Base-by-base conservation (phyloP, 2,113 vertebrate genomes). In the Lophura nycthemera region DNA sequence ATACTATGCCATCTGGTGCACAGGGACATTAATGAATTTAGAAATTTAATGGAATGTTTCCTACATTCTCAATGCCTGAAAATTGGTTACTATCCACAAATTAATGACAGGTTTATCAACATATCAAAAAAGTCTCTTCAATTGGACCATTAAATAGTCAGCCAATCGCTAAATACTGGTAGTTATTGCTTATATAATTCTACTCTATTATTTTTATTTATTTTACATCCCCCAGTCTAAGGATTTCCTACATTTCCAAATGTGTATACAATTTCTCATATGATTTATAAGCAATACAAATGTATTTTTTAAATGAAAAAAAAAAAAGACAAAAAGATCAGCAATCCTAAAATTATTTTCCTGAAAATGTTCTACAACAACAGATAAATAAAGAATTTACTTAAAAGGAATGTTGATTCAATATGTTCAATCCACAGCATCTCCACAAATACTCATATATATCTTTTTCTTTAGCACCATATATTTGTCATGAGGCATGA, bases 21-120 rank as follows among this genome's bases (percentile, higher is more conserved):
- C 38, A 89, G 56, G 42, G 86, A 95, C 7, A 66, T 96, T 83
- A 97, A 95, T 85, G 92, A 96, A 97, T 97, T 96, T 96, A 95
- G 95, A 89, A 93, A 95, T 54, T 84, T 97, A 96, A 96, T 95
- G 82, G 83, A 89, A 93, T 89, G 93, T 89, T 42, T 88, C 96
- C 66, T 94, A 79, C 65, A 93, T 96, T 97, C 65, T 45, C 16
- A 97, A 94, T 69, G 52, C 17, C 29, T 94, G 36, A 92, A 97
- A 95, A 96, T 90, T 90, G 65, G 61, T 91, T 83, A 59, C 47
- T 96, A 95, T 88, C 42, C 52, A 92, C 38, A 92, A 84, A 81
- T 48, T 94, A 94, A 80, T 89, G 63, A 72, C 57, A 96, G 43
- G 95, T 90, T 92, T 95, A 83, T 96, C 86, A 96, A 92, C 81